Percentiles rank a stretch among this genome's conserved stretches.
These are phyloP conservation scores for Scrobipalpa costella DNA, from an alignment of 2,888 invertebrate genomes.

Conservation along the genomic window DNA sequence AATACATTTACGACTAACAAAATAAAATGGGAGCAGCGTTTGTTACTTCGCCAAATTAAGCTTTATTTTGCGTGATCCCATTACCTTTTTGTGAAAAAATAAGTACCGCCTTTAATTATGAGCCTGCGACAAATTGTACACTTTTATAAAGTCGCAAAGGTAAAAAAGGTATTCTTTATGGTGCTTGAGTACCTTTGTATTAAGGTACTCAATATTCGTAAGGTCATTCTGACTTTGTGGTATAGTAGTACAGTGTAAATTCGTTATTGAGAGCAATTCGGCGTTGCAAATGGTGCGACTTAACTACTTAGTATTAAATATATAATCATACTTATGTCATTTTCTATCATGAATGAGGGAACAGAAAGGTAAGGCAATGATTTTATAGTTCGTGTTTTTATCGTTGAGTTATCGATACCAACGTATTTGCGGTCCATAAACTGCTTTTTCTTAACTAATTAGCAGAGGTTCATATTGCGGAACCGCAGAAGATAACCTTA, in stretches of 20 bases:
- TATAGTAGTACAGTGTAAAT: too few relatives aligned
- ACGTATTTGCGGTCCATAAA: too few relatives aligned
- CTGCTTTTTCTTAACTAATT: too few relatives aligned
- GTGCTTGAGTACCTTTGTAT: not conserved
- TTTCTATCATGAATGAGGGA: not conserved
- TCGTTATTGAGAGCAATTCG: too few relatives aligned
- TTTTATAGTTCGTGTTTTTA: too few relatives aligned
- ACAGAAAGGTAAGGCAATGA: too few relatives aligned
- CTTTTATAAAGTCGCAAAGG: slow-evolving; percentile 2
- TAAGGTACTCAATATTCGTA: not conserved
- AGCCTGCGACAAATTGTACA: slow-evolving; percentile 45
- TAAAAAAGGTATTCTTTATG: not conserved
- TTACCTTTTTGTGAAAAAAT: slow-evolving; percentile 55
- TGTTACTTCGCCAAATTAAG: slow-evolving; percentile 69
- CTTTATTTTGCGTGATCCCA: slow-evolving; percentile 69
- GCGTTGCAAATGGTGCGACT: too few relatives aligned
- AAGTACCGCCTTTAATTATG: slow-evolving; percentile 53
- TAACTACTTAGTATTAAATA: too few relatives aligned
- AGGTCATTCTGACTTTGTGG: not conserved
- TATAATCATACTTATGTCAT: too few relatives aligned
- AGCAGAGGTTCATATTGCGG: too few relatives aligned
- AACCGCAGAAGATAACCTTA: too few relatives aligned
- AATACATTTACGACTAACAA: slow-evolving; percentile 26
- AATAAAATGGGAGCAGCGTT: slow-evolving; percentile 50
- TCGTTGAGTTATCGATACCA: too few relatives aligned